phyloP scores from a whole-genome alignment of 2,797 vertebrate genomes.

The Melanotaenia pygmaea region DNA sequence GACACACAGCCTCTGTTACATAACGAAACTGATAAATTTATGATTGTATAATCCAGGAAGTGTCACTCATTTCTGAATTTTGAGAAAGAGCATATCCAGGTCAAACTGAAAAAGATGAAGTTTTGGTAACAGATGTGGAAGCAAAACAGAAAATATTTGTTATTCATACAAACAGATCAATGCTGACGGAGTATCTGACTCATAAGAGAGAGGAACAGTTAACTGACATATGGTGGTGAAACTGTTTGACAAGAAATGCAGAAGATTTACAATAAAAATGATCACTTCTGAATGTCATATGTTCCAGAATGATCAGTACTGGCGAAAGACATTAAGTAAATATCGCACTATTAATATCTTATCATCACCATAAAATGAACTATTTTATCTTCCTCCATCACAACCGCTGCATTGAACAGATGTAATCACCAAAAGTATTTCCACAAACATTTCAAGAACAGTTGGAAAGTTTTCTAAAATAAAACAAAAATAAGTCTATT shows the following conservation, averaged over 20 bases:
- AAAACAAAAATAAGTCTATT: conserved; percentile 79
- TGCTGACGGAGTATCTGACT: not conserved
- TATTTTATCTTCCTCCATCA: too few relatives aligned
- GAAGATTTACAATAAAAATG: rapidly evolving
- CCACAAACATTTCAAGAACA: too few relatives aligned
- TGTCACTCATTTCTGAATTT: conserved; percentile 9
- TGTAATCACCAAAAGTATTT: too few relatives aligned
- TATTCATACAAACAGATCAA: not conserved
- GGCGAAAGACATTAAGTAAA: not conserved
- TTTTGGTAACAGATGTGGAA: conserved; percentile 27
- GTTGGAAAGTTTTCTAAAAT: too few relatives aligned
- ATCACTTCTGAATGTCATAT: not conserved
- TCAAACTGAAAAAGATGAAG: conserved; percentile 16
- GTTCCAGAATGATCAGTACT: not conserved
- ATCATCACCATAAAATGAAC: not conserved
- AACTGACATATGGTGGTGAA: conserved; percentile 3
- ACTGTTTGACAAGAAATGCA: not conserved
- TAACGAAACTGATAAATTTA: conserved; percentile 2
- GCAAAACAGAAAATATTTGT: conserved; percentile 20
- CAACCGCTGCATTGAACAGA: too few relatives aligned
- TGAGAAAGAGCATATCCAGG: not conserved
- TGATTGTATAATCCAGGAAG: conserved; percentile 13
- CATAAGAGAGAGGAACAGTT: conserved; percentile 6
- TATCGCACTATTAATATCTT: conserved; percentile 5
- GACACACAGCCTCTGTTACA: not conserved